Evolutionary conservation across 1,140 invertebrate species (phyloP), one percentile per base, ranked within the genome.

Genomic region (Gonatopus flavifemur): DNA sequence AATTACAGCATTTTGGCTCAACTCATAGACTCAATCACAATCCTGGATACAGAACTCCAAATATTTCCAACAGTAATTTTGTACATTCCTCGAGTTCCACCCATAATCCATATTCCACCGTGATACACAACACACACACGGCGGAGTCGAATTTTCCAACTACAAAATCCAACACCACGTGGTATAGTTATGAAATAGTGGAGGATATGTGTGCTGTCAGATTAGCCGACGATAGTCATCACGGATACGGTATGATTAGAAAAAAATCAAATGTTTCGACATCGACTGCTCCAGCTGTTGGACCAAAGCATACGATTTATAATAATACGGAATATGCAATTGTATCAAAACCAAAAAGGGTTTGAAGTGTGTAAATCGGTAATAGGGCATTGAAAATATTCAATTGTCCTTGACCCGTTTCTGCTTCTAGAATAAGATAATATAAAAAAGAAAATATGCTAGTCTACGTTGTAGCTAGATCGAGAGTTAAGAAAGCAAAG

Each of bases 301-400:
- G 79, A 48, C 73, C 83, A 8, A 82, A 82, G 59, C 86, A 88
- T 65, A 84, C 84, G 61, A 83, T 82, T 60, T 87, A 85, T 52
- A 90, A 90, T 74, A 84, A 88, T 42, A 83, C 83, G 40, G 85
- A 89, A 64, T 91, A 90, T 77, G 88, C 88, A 35, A 83, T 90
- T 60, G 84, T 91, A 32, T 89, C 87, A 59, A 90, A 90, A 70
- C 84, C 88, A 71, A 90, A 90, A 82, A 80, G 84, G 76, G 87
- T 89, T 70, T 89, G 79, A 80, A 30, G 32, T n/a, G 19, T 49
- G 3, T 16, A 4, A 30, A n/a, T n/a, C n/a, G n/a, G n/a, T n/a
- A n/a, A n/a, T n/a, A n/a, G n/a, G n/a, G n/a, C n/a, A n/a, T n/a
- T n/a, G n/a, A n/a, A 24, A 36, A 21, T 19, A 35, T 18, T n/a